A percentile compares a stretch with the other conserved stretches of the same genome.
Evolutionary conservation across 2,888 invertebrate genomes (phyloP).

Genomic region (Branchellion lobata): DNA sequence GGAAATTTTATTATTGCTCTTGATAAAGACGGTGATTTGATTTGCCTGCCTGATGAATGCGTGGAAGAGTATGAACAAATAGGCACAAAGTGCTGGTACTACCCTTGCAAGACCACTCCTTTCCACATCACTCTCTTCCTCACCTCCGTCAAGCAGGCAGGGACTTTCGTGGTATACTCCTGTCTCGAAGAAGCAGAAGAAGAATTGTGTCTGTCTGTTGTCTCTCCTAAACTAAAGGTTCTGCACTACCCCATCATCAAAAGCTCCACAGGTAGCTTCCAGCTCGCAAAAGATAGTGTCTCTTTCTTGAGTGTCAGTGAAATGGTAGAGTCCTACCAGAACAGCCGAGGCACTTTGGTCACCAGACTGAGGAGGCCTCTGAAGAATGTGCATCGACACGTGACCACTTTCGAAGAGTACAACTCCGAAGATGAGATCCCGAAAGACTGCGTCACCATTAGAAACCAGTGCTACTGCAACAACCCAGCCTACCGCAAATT

Average conservation of each 20-base stretch:
- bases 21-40: slow-evolving; percentile 26
- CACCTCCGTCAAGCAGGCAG: not conserved
- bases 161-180: slow-evolving; percentile 2
- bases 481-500: not conserved
- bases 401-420: not conserved
- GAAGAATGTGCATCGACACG: not conserved
- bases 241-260: slow-evolving; percentile 20
- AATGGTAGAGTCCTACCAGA: slow-evolving; percentile 1
- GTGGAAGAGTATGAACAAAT: not conserved
- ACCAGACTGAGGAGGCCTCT: not conserved
- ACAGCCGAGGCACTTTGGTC: not conserved
- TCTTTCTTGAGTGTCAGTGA: not conserved
- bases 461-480: not conserved
- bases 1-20: not conserved
- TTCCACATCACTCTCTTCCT: slow-evolving; percentile 8
- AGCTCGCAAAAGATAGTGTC: not conserved
- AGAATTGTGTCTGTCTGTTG: not conserved
- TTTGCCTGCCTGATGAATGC: not conserved
- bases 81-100: not conserved
- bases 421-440: not conserved
- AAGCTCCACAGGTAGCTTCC: not conserved
- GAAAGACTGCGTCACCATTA: not conserved
- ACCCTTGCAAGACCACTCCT: not conserved
- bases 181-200: too few relatives aligned
- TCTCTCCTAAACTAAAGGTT: not conserved